phyloP scores from a whole-genome alignment of 2,888 invertebrate genomes.

The Carterocephalus palaemon region DNA sequence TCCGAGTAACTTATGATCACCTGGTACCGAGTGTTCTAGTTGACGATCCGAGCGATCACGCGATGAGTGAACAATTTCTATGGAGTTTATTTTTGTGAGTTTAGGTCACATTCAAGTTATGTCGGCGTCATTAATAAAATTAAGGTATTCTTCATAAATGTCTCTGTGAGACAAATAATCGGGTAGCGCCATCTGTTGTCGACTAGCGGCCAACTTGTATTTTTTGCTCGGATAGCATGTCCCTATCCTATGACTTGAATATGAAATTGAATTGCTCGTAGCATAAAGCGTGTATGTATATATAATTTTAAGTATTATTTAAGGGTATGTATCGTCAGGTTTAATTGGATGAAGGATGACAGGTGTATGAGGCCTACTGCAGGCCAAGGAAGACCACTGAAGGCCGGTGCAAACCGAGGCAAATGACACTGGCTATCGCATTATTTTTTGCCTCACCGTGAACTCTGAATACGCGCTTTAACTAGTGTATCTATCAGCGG shows the following conservation, averaged over 20 bases:
- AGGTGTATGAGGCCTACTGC: slow-evolving; percentile 58
- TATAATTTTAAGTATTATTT: slow-evolving; percentile 57
- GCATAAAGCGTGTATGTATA: slow-evolving; percentile 22
- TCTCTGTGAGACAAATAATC: slow-evolving; percentile 15
- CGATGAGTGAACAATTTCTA: slow-evolving; percentile 39
- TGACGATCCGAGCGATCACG: slow-evolving; percentile 69
- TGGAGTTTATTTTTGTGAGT: background rate
- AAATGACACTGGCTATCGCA: slow-evolving; percentile 55
- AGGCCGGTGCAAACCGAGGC: slow-evolving; percentile 54
- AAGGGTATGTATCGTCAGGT: slow-evolving; percentile 67
- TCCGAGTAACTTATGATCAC: slow-evolving; percentile 48
- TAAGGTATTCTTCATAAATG: too few relatives aligned
- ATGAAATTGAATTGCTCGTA: slow-evolving; percentile 30
- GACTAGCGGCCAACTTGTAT: slow-evolving; percentile 46
- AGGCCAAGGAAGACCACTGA: slow-evolving; percentile 68
- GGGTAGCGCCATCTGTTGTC: slow-evolving; percentile 63
- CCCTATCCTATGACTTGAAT: too few relatives aligned
- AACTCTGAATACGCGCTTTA: slow-evolving; percentile 44
- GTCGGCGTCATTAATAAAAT: slow-evolving; percentile 1
- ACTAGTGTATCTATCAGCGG: slow-evolving; percentile 61
- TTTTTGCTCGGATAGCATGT: slow-evolving; percentile 16
- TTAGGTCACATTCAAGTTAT: background rate
- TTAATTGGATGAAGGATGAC: slow-evolving; percentile 70
- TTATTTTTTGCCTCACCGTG: slow-evolving; percentile 49
- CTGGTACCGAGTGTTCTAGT: slow-evolving; percentile 74